Evolutionary conservation across 2,113 vertebrate genomes (phyloP).

Genomic region (Ochotona curzoniae): DNA sequence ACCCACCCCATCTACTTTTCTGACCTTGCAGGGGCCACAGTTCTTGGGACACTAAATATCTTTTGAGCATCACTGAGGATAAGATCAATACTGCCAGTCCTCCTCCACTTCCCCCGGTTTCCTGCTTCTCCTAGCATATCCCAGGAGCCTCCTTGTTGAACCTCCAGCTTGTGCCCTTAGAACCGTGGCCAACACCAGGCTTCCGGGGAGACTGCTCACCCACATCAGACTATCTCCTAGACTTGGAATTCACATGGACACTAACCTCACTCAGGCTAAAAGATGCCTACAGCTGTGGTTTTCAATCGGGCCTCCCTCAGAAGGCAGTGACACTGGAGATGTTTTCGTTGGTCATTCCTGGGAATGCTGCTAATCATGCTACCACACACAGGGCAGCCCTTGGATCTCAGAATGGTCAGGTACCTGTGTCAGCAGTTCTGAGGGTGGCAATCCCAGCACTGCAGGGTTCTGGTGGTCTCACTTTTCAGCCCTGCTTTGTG

Average conservation of each 20-base stretch:
- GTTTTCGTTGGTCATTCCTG: too few species aligned
- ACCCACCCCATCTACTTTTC: neutral
- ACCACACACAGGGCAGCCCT: neutral
- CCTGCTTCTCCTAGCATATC: neutral
- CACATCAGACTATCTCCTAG: neutral
- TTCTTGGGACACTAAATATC: too few species aligned
- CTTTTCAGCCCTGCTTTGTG: fast-evolving
- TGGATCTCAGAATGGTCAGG: neutral
- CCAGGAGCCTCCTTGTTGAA: neutral
- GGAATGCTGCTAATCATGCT: neutral
- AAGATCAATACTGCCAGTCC: too few species aligned
- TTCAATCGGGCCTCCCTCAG: neutral
- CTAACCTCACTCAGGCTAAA: too few species aligned
- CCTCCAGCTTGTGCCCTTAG: too few species aligned
- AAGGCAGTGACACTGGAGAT: neutral
- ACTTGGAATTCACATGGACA: neutral
- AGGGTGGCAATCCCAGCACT: neutral
- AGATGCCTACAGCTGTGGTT: neutral
- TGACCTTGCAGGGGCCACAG: neutral
- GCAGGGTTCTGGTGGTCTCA: neutral
- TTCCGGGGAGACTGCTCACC: neutral
- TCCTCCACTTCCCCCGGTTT: neutral
- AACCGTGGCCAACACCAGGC: neutral
- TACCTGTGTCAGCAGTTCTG: neutral
- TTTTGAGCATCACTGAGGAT: neutral